phyloP scores from a whole-genome alignment of 2,113 vertebrate genomes.

The Falco punctatus region DNA sequence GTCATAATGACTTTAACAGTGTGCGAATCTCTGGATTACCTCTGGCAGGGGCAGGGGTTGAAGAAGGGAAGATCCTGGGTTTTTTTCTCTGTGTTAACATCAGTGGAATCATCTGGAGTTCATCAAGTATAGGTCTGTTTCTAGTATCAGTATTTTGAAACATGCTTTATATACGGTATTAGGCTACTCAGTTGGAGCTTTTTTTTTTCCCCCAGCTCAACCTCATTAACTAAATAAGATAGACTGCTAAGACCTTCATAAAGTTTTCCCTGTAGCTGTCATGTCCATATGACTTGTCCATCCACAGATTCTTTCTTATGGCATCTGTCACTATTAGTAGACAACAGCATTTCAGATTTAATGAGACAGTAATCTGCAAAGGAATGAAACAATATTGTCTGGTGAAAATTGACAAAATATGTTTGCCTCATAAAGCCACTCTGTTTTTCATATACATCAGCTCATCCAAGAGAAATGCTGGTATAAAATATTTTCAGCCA shows the following conservation, averaged over 20 bases:
- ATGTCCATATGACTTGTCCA: neutral
- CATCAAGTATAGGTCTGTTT: slow-evolving; percentile 59
- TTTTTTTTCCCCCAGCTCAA: neutral
- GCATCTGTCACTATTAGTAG: neutral
- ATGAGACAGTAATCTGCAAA: neutral
- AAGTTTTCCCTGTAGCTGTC: neutral
- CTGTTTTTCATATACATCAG: neutral
- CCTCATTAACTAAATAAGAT: neutral
- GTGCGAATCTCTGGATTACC: slow-evolving; percentile 59
- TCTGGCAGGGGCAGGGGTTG: neutral
- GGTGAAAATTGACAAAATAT: neutral
- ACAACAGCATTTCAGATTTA: neutral
- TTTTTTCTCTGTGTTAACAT: slow-evolving; percentile 33
- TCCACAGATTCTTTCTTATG: neutral
- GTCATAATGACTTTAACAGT: slow-evolving; percentile 59
- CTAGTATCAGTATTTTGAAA: slow-evolving; percentile 53
- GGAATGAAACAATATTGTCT: neutral
- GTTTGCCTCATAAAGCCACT: neutral
- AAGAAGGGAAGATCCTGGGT: neutral
- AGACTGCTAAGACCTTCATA: neutral
- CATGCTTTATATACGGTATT: neutral
- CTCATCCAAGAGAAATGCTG: neutral
- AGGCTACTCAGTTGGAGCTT: neutral
- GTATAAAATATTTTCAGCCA: neutral
- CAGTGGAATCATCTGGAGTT: slow-evolving; percentile 60